Percentiles rank a stretch among this genome's conserved stretches.
Evolutionary conservation across 2,888 invertebrate species (phyloP).

Genomic region (Mimumesa dahlbomi): DNA sequence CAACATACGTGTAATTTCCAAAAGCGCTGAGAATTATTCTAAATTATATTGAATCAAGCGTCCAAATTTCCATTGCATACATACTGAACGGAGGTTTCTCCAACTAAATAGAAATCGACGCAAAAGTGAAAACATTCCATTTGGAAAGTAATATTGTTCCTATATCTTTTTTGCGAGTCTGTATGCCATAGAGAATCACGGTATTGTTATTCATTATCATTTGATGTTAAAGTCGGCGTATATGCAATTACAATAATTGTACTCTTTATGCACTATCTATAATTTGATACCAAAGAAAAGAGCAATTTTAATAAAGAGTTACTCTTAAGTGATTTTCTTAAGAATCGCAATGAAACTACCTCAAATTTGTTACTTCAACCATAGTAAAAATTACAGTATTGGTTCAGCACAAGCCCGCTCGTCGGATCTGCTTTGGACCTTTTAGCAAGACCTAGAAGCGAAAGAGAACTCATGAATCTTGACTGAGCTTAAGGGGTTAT

Average conservation of each 20-base stretch:
- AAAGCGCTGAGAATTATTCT: too few species aligned
- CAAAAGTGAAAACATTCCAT: slow-evolving; percentile 65
- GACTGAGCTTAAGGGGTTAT: too few species aligned
- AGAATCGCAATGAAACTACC: too few species aligned
- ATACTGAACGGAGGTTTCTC: slow-evolving; percentile 33
- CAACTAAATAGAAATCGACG: slow-evolving; percentile 51
- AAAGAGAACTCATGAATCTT: too few species aligned
- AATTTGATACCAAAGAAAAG: not conserved
- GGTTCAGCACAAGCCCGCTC: too few species aligned
- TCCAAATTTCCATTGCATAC: slow-evolving; percentile 18
- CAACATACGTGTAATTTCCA: too few species aligned
- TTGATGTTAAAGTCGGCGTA: not conserved
- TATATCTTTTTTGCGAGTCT: slow-evolving; percentile 36
- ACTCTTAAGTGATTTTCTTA: too few species aligned
- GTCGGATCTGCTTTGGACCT: too few species aligned
- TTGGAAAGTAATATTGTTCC: slow-evolving; percentile 59
- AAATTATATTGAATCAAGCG: too few species aligned
- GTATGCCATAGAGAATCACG: slow-evolving; percentile 28
- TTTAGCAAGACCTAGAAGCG: too few species aligned
- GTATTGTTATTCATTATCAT: slow-evolving; percentile 26
- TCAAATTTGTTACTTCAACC: too few species aligned
- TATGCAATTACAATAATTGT: slow-evolving; percentile 17
- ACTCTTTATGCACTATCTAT: not conserved
- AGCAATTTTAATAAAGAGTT: not conserved
- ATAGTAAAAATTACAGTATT: too few species aligned